Percentiles rank a stretch among this genome's conserved stretches.
phyloP scores from a whole-genome alignment of 2,888 invertebrate species.

The Zeuzera pyrina region DNA sequence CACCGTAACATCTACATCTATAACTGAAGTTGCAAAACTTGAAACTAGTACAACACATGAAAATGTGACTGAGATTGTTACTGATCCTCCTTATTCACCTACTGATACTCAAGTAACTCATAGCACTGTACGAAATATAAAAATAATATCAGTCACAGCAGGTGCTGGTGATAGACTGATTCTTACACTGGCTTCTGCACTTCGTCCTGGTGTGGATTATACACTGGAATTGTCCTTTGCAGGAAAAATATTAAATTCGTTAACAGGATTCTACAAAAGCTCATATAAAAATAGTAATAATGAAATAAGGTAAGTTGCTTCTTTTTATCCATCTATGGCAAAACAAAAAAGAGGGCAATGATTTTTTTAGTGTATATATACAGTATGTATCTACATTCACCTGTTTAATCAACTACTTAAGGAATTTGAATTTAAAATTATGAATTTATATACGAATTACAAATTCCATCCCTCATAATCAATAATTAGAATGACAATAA shows the following conservation, averaged over 20 bases:
- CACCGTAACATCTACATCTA: slow-evolving; percentile 3
- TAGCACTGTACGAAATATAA: slow-evolving; percentile 46
- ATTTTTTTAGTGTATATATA: too few relatives aligned
- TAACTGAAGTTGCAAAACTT: background rate
- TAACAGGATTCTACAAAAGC: slow-evolving; percentile 79
- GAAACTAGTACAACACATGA: background rate
- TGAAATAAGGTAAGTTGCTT: slow-evolving; percentile 49
- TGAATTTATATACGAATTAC: too few relatives aligned
- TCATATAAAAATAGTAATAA: slow-evolving; percentile 66
- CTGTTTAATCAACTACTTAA: too few relatives aligned
- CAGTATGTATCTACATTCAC: too few relatives aligned
- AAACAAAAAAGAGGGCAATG: too few relatives aligned
- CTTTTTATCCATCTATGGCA: too few relatives aligned
- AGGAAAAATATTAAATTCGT: slow-evolving; percentile 72
- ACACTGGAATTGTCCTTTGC: slow-evolving; percentile 68
- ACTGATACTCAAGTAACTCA: slow-evolving; percentile 48
- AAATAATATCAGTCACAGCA: slow-evolving; percentile 37
- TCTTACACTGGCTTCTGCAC: slow-evolving; percentile 37
- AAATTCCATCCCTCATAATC: too few relatives aligned
- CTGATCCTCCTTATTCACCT: slow-evolving; percentile 11
- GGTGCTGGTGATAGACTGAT: slow-evolving; percentile 49
- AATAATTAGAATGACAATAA: too few relatives aligned
- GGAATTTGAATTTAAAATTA: too few relatives aligned
- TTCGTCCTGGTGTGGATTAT: slow-evolving; percentile 66
- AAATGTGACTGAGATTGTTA: slow-evolving; percentile 10